Evolutionary conservation across 2,888 invertebrate species (phyloP).

Genomic region (Scaptomyza polygonia): DNA sequence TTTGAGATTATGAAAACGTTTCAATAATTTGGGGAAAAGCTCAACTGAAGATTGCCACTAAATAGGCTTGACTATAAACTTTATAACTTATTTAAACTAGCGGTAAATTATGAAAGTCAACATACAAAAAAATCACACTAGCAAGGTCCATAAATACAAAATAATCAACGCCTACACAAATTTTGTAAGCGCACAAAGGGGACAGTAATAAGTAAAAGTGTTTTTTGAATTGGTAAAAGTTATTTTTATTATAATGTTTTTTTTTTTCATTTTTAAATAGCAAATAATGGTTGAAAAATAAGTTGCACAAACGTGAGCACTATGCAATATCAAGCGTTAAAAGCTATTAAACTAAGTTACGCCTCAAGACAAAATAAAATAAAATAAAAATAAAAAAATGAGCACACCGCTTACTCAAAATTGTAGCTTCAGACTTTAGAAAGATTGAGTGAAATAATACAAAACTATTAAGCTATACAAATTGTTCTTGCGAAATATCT

Average conservation of each 20-base stretch:
- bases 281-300: constrained; percentile 14
- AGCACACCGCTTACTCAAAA: constrained; percentile 16
- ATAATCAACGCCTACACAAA: constrained; percentile 20
- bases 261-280: neutral
- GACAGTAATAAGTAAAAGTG: constrained; percentile 20
- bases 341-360: constrained; percentile 21
- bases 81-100: constrained; percentile 3
- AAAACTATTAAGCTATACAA: constrained; percentile 34
- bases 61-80: neutral
- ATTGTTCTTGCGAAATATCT: constrained; percentile 66
- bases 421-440: constrained; percentile 9
- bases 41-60: too few species aligned
- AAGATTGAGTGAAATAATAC: constrained; percentile 6
- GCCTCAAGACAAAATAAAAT: constrained; percentile 1
- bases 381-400: constrained; percentile 49
- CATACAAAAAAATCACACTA: constrained; percentile 5
- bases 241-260: constrained; percentile 17
- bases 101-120: neutral
- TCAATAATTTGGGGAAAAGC: neutral
- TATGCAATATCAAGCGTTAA: constrained; percentile 28
- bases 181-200: constrained; percentile 9
- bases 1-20: too few species aligned
- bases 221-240: constrained; percentile 30
- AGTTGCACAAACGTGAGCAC: constrained; percentile 44
- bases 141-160: neutral